Evolutionary conservation across 2,113 vertebrate genomes (phyloP), one percentile per base, ranked within the genome.

Genomic region (Onychostoma macrolepis): DNA sequence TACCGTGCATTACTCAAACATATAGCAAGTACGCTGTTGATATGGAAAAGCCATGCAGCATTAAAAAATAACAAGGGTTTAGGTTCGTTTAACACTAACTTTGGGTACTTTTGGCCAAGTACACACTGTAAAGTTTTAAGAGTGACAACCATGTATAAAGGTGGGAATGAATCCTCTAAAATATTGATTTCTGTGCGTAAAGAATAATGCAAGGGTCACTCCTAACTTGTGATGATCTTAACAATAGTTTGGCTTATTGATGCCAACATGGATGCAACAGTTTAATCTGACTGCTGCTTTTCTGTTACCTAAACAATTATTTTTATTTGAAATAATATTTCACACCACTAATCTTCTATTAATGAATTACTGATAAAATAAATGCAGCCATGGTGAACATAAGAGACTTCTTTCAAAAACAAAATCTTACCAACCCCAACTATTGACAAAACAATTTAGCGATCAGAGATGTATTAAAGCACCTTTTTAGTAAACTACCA

Each of bases 31-130:
- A 82, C 12, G 33, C 19, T 80, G 36, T 83, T 85, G 45, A 43
- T 33, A 74, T 72, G 58, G 33, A 45, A 36, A 87, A 77, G 63
- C 38, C 86, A 89, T 89, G 86, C 88, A 87, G 45, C 69, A 38
- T 33, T 69, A 43, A 80, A 58, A 80, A 21, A 17, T 11, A 33
- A 33, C 26, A 79, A n/a, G 15, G n/a, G 28, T 79, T 82, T 48
- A 67, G 13, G 38, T 24, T 67, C 4, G 43, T 26, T 76, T 17
- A 45, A 45, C 11, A 17, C 41, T 33, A 53, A 53, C 17, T 10
- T 9, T 53, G n/a, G 76, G 26, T 21, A 21, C 28, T 30, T 30
- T 77, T 6, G 36, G 71, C 38, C 71, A 17, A 50, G 75, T 77
- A 13, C 41, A 77, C 75, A 30, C 4, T 21, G 36, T 21, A 74